Base-by-base conservation (phyloP, 2,113 vertebrate genomes). In the Plecotus auritus region DNA sequence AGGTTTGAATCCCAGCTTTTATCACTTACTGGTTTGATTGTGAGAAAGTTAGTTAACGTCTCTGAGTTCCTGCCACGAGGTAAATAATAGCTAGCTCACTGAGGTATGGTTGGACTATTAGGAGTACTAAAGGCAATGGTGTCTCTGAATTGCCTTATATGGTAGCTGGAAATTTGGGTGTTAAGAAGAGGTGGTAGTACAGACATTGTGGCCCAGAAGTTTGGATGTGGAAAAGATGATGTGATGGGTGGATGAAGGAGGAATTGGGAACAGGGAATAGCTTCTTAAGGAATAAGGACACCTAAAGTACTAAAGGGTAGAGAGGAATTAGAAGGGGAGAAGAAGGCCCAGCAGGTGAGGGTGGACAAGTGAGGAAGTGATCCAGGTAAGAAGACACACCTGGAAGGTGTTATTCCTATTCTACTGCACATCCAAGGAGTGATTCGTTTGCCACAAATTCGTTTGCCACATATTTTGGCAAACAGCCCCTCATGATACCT, bases 391-490 rank as follows among this genome's bases (percentile, higher is more conserved):
- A 77, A 90, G 83, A 85, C 59, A 16, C 49, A n/a, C 8, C 73
- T 91, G 45, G 30, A 78, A 94, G n/a, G 26, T 59, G 32, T 13
- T 88, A 45, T 54, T 84, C 73, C 32, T 51, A 78, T 12, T n/a
- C 37, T 26, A 49, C 37, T 69, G 56, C 49, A 66, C 3, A 22
- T 35, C 26, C n/a, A 13, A 91, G 30, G 59, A 74, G 26, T 69
- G 70, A 93, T n/a, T 93, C 49, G 51, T 84, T 91, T 91, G 74
- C 83, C 70, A 86, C 47, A 54, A n/a, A 93, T n/a, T 93, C 49
- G 51, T 84, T 91, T 91, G 74, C 83, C 70, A 86, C 47, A 54
- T n/a, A n/a, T n/a, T n/a, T n/a, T n/a, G n/a, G n/a, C n/a, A 74
- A 54, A 85, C n/a, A 80, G 61, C 35, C 45, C 45, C 80, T 93